phyloP scores from a whole-genome alignment of 53 echinoderm and acorn worm genomes.

The Echinometra lucunter region DNA sequence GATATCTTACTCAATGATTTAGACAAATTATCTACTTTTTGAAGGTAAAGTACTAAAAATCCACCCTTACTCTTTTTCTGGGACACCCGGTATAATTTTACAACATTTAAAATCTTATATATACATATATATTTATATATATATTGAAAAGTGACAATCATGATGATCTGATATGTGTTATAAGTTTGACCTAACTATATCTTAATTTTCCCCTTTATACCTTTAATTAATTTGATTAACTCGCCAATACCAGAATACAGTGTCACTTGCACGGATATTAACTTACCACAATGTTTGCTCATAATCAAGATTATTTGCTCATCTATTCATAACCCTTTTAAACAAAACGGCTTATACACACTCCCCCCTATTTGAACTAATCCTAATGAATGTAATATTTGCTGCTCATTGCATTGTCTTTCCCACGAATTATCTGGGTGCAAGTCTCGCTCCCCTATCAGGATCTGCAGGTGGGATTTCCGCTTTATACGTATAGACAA shows the following conservation, averaged over 20 bases:
- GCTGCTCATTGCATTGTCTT: background rate
- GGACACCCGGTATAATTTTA: too few species aligned
- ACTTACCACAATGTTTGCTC: background rate
- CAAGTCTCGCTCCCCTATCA: background rate
- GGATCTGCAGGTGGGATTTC: slow-evolving; percentile 3
- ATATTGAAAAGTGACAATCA: too few species aligned
- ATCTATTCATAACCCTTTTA: background rate
- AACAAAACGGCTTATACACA: background rate
- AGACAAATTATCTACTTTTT: too few species aligned
- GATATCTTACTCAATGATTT: too few species aligned
- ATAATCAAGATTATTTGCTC: background rate
- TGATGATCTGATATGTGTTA: too few species aligned
- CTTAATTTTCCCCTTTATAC: too few species aligned
- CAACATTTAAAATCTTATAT: too few species aligned
- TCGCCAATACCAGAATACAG: background rate
- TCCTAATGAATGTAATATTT: background rate
- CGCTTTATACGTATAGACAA: background rate
- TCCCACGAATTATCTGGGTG: background rate
- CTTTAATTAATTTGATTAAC: background rate
- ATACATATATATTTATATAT: too few species aligned
- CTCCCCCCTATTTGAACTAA: background rate
- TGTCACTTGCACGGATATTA: background rate
- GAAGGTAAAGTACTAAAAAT: too few species aligned
- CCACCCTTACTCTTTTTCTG: too few species aligned
- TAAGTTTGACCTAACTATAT: too few species aligned